Conservation (phyloP, 2,888 invertebrate species). For the Hoplodrina blanda region DNA sequence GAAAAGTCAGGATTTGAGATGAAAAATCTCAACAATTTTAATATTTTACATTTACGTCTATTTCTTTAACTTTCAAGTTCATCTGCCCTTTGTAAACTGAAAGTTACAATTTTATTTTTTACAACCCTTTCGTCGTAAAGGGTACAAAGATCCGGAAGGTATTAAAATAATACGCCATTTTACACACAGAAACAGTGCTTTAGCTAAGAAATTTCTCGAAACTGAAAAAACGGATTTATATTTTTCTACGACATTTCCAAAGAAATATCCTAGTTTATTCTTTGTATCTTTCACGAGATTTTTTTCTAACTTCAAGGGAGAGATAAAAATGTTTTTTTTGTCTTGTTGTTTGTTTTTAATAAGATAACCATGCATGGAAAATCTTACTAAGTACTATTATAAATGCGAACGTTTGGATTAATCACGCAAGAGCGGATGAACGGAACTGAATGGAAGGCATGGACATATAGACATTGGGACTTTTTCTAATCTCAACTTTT, state of each 20-base stretch:
- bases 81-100: constrained; percentile 10
- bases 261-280: constrained; percentile 12
- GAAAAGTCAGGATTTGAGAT: not conserved
- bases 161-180: constrained; percentile 44
- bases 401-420: too few relatives aligned
- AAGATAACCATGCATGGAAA: too few relatives aligned
- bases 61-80: constrained; percentile 3
- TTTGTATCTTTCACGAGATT: constrained; percentile 28
- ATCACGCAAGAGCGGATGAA: too few relatives aligned
- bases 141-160: constrained; percentile 36
- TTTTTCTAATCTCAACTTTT: too few relatives aligned
- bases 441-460: too few relatives aligned
- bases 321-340: constrained; percentile 19
- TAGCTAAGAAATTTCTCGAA: constrained; percentile 11
- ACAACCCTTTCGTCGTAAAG: constrained; percentile 21
- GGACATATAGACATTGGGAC: too few relatives aligned
- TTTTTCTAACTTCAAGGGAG: constrained; percentile 26
- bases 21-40: not conserved
- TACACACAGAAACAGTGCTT: constrained; percentile 23
- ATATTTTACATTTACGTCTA: not conserved
- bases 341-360: not conserved
- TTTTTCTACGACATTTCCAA: constrained; percentile 35
- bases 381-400: too few relatives aligned
- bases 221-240: constrained; percentile 45
- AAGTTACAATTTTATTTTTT: constrained; percentile 23